These are phyloP conservation scores for Cladopsammia gracilis DNA, from an alignment of 64 coral and sea anemone genomes.

Conservation along the genomic window DNA sequence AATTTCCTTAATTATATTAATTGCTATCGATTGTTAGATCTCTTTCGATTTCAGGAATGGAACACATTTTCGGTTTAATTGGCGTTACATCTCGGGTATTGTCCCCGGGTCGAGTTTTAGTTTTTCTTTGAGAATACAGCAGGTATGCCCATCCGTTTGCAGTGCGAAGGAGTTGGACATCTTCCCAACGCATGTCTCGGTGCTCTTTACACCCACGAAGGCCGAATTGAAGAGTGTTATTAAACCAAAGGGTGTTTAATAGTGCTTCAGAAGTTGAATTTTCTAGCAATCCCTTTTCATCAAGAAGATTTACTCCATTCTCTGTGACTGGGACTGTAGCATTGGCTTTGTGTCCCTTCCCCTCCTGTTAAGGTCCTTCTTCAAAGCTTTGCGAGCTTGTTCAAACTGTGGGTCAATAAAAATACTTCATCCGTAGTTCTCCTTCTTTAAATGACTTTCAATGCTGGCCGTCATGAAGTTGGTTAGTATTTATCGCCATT, in stretches of 20 bases:
- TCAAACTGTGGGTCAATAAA: background rate
- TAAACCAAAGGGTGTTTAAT: constrained; percentile 54
- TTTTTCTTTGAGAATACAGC: constrained; percentile 66
- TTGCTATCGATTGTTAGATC: background rate
- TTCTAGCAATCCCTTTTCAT: constrained; percentile 31
- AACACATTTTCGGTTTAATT: constrained; percentile 70
- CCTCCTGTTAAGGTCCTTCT: constrained; percentile 60
- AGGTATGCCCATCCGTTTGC: constrained; percentile 27
- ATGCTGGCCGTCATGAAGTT: too few relatives aligned
- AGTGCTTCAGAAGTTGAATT: constrained; percentile 16
- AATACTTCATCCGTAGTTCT: too few relatives aligned
- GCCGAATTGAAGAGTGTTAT: constrained; percentile 26
- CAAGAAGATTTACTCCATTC: constrained; percentile 21
- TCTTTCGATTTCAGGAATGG: constrained; percentile 43
- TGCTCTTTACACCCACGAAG: constrained; percentile 69
- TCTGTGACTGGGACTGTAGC: constrained; percentile 45
- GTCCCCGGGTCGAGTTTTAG: constrained; percentile 56
- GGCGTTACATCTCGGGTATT: constrained; percentile 20
- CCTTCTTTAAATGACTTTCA: too few relatives aligned
- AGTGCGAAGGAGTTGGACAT: background rate
- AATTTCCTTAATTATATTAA: too few relatives aligned
- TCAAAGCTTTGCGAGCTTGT: constrained; percentile 16
- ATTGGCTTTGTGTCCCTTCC: constrained; percentile 63
- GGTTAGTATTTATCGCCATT: too few relatives aligned
- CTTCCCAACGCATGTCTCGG: constrained; percentile 50